Conservation (phyloP, 2,113 vertebrate genomes). For the Myodes glareolus region DNA sequence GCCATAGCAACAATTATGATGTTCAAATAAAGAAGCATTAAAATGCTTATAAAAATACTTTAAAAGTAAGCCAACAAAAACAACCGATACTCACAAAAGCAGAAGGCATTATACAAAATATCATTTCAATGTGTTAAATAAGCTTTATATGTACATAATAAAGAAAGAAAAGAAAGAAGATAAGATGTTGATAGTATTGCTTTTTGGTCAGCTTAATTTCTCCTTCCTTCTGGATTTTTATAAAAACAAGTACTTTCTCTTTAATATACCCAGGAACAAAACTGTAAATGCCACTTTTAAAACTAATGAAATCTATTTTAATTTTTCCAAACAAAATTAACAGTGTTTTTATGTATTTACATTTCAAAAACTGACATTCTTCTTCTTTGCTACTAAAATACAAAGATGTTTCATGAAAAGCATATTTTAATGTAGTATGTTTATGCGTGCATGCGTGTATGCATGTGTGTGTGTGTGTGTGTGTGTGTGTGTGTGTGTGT, state of each 20-base stretch:
- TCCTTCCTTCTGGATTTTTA: conserved; percentile 1
- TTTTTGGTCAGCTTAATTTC: background rate
- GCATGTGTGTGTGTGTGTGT: no score
- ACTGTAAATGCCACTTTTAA: conserved; percentile 50
- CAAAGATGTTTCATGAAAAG: conserved; percentile 10
- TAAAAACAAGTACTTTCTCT: conserved; percentile 11
- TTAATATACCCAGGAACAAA: conserved; percentile 2
- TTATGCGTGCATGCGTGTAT: fast-evolving
- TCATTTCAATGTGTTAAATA: background rate
- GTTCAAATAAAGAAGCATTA: background rate
- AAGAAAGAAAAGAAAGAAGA: background rate
- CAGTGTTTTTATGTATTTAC: background rate
- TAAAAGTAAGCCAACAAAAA: background rate
- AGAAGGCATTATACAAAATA: conserved; percentile 23
- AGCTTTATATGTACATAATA: background rate
- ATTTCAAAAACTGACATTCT: conserved; percentile 41
- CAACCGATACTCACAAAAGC: background rate
- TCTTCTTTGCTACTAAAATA: background rate
- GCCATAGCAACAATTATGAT: background rate
- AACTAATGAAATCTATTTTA: conserved; percentile 49
- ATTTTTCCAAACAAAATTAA: conserved; percentile 51
- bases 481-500: no score
- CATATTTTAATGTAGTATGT: background rate
- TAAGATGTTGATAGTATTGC: background rate
- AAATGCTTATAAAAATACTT: background rate